phyloP scores from a whole-genome alignment of 2,888 invertebrate genomes.

The Xylophagus ater region DNA sequence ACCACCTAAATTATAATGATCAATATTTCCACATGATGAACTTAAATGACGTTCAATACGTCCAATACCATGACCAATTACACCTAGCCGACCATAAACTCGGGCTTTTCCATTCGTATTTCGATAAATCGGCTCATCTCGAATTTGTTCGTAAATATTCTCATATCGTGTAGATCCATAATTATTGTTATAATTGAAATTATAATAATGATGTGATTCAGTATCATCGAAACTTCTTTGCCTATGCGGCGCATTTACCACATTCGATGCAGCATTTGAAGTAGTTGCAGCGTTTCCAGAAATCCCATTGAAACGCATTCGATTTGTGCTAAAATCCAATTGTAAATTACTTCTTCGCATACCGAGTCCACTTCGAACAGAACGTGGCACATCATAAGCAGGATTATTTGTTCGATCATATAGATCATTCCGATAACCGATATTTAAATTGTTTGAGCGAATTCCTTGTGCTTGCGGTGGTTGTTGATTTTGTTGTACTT shows the following conservation, averaged over 20 bases:
- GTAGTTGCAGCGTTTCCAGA: constrained; percentile 24
- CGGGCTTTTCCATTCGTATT: constrained; percentile 26
- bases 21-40: constrained; percentile 54
- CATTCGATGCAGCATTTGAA: constrained; percentile 19
- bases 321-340: constrained; percentile 29
- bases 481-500: constrained; percentile 8
- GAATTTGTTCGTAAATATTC: constrained; percentile 46
- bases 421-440: constrained; percentile 36
- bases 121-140: constrained; percentile 40
- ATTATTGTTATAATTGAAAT: constrained; percentile 25
- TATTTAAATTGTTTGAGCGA: constrained; percentile 25
- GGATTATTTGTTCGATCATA: constrained; percentile 32
- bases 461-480: constrained; percentile 16
- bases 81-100: constrained; percentile 44
- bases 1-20: constrained; percentile 40
- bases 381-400: constrained; percentile 37
- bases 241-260: constrained; percentile 14
- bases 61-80: constrained; percentile 45
- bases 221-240: constrained; percentile 40
- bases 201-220: constrained; percentile 37
- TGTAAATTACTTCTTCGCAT: constrained; percentile 36
- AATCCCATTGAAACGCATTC: constrained; percentile 19
- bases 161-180: constrained; percentile 33
- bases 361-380: constrained; percentile 33
- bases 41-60: constrained; percentile 50